A percentile compares a stretch with the other conserved stretches of the same genome.
Evolutionary conservation across 2,888 invertebrate genomes (phyloP).

Genomic region (Laothoe populi): DNA sequence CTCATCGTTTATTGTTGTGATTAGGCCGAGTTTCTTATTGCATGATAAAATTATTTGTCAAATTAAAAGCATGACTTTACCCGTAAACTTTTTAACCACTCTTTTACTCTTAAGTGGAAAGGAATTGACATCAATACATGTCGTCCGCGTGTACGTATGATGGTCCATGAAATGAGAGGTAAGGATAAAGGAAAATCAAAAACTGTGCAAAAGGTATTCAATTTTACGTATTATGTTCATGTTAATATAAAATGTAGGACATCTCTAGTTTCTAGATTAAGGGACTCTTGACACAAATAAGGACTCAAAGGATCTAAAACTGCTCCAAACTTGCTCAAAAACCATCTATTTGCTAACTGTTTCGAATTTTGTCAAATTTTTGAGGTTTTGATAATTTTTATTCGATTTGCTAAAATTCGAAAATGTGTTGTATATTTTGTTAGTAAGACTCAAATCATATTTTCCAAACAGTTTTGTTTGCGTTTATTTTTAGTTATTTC

Average conservation of each 20-base stretch:
- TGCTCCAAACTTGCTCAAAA: constrained; percentile 12
- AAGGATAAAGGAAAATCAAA: constrained; percentile 2
- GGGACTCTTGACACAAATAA: constrained; percentile 1
- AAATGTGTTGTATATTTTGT: background rate
- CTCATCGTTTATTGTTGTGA: too few species aligned
- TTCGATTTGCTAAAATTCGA: background rate
- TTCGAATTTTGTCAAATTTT: constrained; percentile 1
- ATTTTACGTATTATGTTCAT: constrained; percentile 1
- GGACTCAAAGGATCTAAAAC: constrained; percentile 1
- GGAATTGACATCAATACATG: too few species aligned
- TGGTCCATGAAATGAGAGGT: constrained; percentile 6
- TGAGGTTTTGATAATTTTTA: background rate
- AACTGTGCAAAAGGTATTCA: background rate
- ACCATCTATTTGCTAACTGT: background rate
- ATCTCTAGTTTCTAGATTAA: constrained; percentile 12
- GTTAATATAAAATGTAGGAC: constrained; percentile 13
- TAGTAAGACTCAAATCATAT: background rate
- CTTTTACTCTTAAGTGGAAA: too few species aligned
- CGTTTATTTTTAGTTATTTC: background rate
- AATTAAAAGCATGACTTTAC: too few species aligned
- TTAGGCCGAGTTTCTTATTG: too few species aligned
- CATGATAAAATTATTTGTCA: too few species aligned
- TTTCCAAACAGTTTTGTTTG: background rate
- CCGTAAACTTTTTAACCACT: too few species aligned
- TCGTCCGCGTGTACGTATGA: constrained; percentile 10